Percentiles rank a stretch among this genome's conserved stretches.
Evolutionary conservation across 1,140 invertebrate genomes (phyloP).

Genomic region (Drosophila littoralis): DNA sequence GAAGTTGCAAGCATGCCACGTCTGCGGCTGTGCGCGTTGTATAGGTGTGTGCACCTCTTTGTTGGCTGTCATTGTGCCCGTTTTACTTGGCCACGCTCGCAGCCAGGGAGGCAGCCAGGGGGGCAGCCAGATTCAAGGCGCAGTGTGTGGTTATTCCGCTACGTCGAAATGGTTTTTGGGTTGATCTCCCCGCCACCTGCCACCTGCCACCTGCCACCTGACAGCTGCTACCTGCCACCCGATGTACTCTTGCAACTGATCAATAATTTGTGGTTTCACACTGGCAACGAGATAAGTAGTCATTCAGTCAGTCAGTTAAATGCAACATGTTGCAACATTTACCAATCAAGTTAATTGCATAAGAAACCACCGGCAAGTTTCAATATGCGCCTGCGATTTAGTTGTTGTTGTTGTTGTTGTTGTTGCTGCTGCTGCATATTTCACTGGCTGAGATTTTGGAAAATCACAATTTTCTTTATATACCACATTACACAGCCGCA

Average conservation of each 20-base stretch:
- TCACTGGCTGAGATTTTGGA: conserved; percentile 1
- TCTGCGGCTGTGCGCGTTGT: conserved; percentile 16
- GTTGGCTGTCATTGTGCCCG: conserved; percentile 50
- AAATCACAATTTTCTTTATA: conserved; percentile 48
- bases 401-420: conserved; percentile 21
- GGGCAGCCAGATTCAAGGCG: not conserved
- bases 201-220: too few relatives aligned
- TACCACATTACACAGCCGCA: conserved; percentile 51
- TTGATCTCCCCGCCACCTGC: conserved; percentile 13
- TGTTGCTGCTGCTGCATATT: conserved; percentile 19
- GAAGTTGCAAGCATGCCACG: conserved; percentile 30
- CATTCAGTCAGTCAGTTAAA: conserved; percentile 37
- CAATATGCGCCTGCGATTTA: conserved; percentile 48
- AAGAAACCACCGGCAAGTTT: conserved; percentile 56
- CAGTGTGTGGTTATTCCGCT: conserved; percentile 66
- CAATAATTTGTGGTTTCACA: conserved; percentile 53
- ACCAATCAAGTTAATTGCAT: conserved; percentile 67
- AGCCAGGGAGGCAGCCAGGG: not conserved
- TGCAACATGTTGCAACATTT: conserved; percentile 61
- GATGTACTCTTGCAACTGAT: not conserved
- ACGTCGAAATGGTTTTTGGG: conserved; percentile 62
- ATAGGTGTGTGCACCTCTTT: conserved; percentile 51
- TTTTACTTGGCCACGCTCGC: conserved; percentile 36
- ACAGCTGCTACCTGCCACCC: too few relatives aligned
- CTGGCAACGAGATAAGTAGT: conserved; percentile 11